phyloP scores from a whole-genome alignment of 2,113 vertebrate species.

The Rhineura floridana region DNA sequence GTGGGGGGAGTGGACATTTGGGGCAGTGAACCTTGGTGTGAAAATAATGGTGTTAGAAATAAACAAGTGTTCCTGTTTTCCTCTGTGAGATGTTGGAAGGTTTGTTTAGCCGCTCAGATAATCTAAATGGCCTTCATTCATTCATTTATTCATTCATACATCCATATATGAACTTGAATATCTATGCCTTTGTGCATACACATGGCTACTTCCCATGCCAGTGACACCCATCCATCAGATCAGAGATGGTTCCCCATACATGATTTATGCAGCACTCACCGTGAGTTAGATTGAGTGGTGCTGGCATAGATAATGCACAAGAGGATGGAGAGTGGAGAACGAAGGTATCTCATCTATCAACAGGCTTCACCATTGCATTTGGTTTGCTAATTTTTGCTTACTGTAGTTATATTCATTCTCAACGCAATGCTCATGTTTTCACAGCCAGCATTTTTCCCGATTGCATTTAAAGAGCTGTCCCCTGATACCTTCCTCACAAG shows the following conservation, averaged over 20 bases:
- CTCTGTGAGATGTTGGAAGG: neutral
- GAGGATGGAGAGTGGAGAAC: neutral
- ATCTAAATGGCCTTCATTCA: neutral
- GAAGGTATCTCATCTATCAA: neutral
- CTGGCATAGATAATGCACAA: neutral
- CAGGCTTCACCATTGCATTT: neutral
- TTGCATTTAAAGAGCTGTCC: neutral
- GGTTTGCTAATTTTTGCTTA: neutral
- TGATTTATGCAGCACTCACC: neutral
- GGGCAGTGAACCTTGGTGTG: neutral
- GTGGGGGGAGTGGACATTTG: neutral
- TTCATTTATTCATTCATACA: too few species aligned
- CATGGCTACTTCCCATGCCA: neutral
- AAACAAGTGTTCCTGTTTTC: neutral
- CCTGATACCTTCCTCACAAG: neutral
- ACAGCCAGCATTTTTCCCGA: neutral
- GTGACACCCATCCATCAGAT: neutral
- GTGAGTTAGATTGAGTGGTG: neutral
- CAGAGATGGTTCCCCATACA: neutral
- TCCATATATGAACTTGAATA: neutral
- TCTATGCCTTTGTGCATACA: neutral
- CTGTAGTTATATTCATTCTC: neutral
- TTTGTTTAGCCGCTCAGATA: neutral
- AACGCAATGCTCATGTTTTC: neutral
- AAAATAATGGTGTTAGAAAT: neutral